Base-by-base conservation (phyloP, 1,140 invertebrate species). In the Drosophila azteca region DNA sequence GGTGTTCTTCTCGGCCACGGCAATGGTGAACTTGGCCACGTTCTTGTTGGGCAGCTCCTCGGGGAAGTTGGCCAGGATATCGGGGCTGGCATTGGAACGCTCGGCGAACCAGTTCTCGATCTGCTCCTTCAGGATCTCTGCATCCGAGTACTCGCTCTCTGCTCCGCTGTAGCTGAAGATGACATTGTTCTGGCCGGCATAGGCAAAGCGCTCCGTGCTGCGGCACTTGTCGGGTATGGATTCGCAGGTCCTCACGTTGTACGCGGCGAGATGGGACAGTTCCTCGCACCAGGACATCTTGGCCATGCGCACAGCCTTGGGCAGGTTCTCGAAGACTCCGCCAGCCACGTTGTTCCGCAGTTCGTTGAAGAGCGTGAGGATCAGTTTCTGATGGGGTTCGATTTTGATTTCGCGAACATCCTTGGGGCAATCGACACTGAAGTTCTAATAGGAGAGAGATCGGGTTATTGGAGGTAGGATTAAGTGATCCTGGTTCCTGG, bases 261-360 rank as follows among this genome's bases (percentile, higher is more conserved):
- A 63, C 1, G 67, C 26, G 1, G 78, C 82, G 49, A 88, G 22
- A 17, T 75, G 57, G 17, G 83, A 8, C 0, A 87, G 62, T 29
- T 87, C 81, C 46, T 85, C 74, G 49, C 81, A 85, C 81, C 81
- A 87, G 39, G 73, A 74, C 81, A 85, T 85, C 44, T 85, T 84
- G 9, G 81, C 81, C 81, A 85, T 85, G 13, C 81, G 81, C 2
- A 70, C 22, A 2, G 81, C 80, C 9, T 79, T 84, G 20, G 80
- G 80, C 2, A 83, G 50, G 6, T 46, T 44, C 6, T 84, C 61
- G 11, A 84, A 50, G 6, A 4, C 13, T 1, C 80, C 80, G 1
- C 79, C 80, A 13, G 80, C 80, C 2, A 84, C 72, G 2, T 79
- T 84, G 55, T 84, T 84, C 2, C 80, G 76, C 0, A 84, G 39